Evolutionary conservation across 2,113 vertebrate species (phyloP), one percentile per base, ranked within the genome.

Genomic region (Alces alces): DNA sequence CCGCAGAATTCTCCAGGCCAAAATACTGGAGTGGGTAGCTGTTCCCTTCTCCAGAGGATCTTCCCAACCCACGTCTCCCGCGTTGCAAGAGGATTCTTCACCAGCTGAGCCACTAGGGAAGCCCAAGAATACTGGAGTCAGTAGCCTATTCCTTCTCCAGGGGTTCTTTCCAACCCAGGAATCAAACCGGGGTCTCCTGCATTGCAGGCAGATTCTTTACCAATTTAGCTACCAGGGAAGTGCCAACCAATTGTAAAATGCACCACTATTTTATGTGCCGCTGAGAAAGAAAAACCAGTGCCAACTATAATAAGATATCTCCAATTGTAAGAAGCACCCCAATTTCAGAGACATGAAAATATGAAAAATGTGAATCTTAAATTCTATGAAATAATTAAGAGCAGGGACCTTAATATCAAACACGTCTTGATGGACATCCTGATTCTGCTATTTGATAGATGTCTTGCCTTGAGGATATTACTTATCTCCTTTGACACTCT

Each of bases 201-300:
- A 11, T 23, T 23, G n/a, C 66, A 70, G n/a, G 66, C 66, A 39
- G 19, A 70, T 23, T 70, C 66, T 70, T 70, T 39, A 70, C n/a
- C 66, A 70, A 36, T n/a, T 39, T 70, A 70, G n/a, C 66, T 23
- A 70, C 64, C n/a, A 36, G n/a, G 64, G 64, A 70, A 70, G 64
- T 36, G n/a, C 19, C 2, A 93, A 83, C 82, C 16, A 64, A 52
- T 25, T 89, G 5, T 91, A 87, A 91, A 50, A 91, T 58, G 55
- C 2, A 66, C 5, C 3, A 16, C 57, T 80, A 28, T 91, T 91
- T 84, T 47, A 86, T 45, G 12, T 61, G 52, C 50, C 47, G 64
- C 52, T 80, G 47, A 90, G 27, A 82, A 97, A 97, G 30, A 64
- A 86, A 96, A 93, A 87, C 21, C 57, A 76, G 39, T 52, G 54